Base-by-base conservation (phyloP, 2,113 vertebrate species). In the Malurus alboscapulatus region DNA sequence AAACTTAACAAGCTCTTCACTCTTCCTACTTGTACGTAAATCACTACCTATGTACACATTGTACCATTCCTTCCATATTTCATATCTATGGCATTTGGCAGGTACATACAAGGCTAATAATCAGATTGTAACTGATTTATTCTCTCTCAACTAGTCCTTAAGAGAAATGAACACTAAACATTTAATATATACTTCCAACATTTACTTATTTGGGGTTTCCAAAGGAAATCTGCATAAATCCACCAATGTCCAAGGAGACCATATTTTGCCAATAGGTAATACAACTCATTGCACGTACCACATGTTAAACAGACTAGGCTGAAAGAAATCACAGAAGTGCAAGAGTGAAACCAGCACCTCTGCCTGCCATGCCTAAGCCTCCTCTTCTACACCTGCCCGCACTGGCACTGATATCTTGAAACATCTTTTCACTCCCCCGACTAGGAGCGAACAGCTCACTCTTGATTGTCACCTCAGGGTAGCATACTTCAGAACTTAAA, bases 351-450 rank as follows among this genome's bases (percentile, higher is more conserved):
- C 17, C 42, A 71, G 34, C 50, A 83, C 21, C 26, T 83, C 25
- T 75, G 36, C n/a, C 42, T 79, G 40, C 34, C 45, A 65, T 4
- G 3, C 34, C 57, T 40, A 53, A 74, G 15, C 27, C 36, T 44
- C 42, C 27, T 76, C 22, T 81, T 77, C 26, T 21, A 27, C 14
- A 20, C 6, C 30, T 58, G 44, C 42, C 45, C 19, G 17, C 10
- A 30, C 50, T 0, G 0, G 29, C 2, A 2, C 30, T 2, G 1
- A 38, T 36, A 19, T 72, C 25, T 68, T 17, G 47, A 58, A 29
- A 32, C 26, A 36, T 32, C 54, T 76, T 69, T 81, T 53, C 42
- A 42, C 22, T 22, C 29, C 47, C 7, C 15, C 6, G 10, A 68
- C 66, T 48, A 68, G 32, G n/a, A 44, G 30, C 0, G 0, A 78